Evolutionary conservation across 2,113 vertebrate species (phyloP).

Genomic region (Chaetodon auriga): DNA sequence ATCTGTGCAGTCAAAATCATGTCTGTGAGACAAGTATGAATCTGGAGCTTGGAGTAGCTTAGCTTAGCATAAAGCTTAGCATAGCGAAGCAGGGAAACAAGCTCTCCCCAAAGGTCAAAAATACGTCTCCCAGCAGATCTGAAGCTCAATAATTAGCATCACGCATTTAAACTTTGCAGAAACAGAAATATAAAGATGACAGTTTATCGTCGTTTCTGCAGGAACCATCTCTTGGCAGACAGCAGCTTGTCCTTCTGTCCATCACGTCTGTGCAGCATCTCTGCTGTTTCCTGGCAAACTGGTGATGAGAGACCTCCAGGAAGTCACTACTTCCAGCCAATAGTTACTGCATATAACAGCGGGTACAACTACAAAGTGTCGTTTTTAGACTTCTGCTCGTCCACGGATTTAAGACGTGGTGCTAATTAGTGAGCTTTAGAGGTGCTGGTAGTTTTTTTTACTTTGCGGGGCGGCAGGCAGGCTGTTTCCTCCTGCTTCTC

Average conservation of each 20-base stretch:
- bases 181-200: not conserved
- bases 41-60: not conserved
- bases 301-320: not conserved
- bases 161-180: not conserved
- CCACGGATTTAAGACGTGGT: not conserved
- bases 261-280: not conserved
- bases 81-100: not conserved
- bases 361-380: not conserved
- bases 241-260: not conserved
- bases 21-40: no score
- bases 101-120: not conserved
- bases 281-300: not conserved
- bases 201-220: not conserved
- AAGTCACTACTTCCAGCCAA: not conserved
- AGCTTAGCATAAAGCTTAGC: not conserved
- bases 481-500: not conserved
- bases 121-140: not conserved
- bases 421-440: not conserved
- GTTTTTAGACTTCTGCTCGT: not conserved
- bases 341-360: not conserved
- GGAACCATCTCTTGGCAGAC: not conserved
- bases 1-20: not conserved
- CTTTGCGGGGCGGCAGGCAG: not conserved
- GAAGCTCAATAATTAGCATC: not conserved
- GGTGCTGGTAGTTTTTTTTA: no score